Conservation (phyloP, 2,888 invertebrate genomes). For the Amiota minor region DNA sequence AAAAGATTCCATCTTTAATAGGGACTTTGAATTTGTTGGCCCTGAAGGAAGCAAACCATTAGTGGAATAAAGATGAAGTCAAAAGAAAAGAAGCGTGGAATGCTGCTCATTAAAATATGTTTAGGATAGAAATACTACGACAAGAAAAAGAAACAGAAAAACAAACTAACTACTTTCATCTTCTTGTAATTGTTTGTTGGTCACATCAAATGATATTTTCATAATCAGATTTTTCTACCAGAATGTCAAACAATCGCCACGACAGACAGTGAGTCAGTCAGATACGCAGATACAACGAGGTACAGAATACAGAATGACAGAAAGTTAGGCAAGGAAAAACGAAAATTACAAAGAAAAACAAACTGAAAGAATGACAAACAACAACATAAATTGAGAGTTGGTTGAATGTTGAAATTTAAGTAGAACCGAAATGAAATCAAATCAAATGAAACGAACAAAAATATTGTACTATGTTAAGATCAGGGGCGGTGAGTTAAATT, state of each 20-base stretch:
- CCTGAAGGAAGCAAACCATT: too few relatives aligned
- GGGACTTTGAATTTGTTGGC: neutral
- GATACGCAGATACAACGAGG: neutral
- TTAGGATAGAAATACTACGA: neutral
- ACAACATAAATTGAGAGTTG: neutral
- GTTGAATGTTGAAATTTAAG: too few relatives aligned
- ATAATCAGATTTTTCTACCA: conserved; percentile 14
- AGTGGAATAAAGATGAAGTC: neutral
- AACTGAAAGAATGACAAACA: neutral
- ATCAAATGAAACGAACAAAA: too few relatives aligned
- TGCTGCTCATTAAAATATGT: conserved; percentile 5
- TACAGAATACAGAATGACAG: neutral
- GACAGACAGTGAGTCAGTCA: too few relatives aligned
- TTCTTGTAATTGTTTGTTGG: neutral
- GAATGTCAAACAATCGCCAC: too few relatives aligned
- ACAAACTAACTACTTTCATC: neutral
- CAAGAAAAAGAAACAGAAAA: neutral
- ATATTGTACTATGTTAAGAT: too few relatives aligned
- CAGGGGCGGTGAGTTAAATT: too few relatives aligned
- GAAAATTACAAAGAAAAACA: neutral
- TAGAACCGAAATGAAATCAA: too few relatives aligned
- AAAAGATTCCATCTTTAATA: neutral
- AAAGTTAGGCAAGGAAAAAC: neutral
- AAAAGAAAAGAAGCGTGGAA: neutral
- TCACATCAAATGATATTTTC: conserved; percentile 15